phyloP scores from a whole-genome alignment of 2,797 vertebrate species.

The Malacoraja senta region DNA sequence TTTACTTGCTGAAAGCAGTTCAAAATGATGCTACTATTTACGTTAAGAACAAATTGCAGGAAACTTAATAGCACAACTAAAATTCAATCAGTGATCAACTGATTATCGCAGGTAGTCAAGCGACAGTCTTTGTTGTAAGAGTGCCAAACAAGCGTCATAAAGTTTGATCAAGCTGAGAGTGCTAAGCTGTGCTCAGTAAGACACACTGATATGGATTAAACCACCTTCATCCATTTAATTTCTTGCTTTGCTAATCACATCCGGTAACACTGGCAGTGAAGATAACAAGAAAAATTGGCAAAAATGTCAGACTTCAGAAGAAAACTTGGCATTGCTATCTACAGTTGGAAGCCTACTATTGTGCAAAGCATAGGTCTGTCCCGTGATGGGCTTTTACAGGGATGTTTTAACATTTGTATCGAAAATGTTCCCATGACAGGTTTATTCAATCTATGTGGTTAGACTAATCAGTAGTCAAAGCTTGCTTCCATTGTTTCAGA shows the following conservation, averaged over 20 bases:
- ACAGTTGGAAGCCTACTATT: background rate
- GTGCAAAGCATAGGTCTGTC: background rate
- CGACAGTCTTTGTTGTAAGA: background rate
- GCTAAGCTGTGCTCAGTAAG: background rate
- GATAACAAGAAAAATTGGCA: slow-evolving; percentile 3
- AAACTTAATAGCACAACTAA: background rate
- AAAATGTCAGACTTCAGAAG: background rate
- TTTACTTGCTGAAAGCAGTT: background rate
- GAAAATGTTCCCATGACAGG: background rate
- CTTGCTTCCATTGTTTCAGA: background rate
- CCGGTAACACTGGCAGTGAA: background rate
- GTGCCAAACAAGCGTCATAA: background rate
- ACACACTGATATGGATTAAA: background rate
- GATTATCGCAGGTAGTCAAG: background rate
- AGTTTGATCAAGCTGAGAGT: background rate
- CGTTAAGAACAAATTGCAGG: background rate
- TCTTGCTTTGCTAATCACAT: slow-evolving; percentile 3
- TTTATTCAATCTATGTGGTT: background rate
- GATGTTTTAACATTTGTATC: background rate
- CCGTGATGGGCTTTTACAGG: background rate
- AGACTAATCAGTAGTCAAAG: background rate
- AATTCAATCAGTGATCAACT: background rate
- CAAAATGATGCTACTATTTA: background rate
- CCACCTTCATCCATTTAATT: background rate
- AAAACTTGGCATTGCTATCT: background rate